A percentile compares a stretch with the other conserved stretches of the same genome.
Evolutionary conservation across 2,797 vertebrate species (phyloP).

Genomic region (Vipera ursinii): DNA sequence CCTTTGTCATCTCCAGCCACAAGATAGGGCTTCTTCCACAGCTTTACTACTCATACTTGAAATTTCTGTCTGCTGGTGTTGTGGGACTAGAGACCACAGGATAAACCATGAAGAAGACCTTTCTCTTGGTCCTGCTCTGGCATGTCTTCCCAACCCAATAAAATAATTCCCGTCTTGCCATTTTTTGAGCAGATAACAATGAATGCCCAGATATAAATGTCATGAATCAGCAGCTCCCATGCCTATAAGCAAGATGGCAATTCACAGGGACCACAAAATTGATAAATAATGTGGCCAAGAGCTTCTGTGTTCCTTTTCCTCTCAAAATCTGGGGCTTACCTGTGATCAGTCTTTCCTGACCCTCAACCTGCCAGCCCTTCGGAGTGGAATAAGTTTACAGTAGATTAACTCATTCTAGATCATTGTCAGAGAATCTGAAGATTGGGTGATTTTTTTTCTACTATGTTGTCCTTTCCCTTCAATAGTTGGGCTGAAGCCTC

Average conservation of each 20-base stretch:
- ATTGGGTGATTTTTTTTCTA: neutral
- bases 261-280: constrained; percentile 20
- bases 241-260: constrained; percentile 40
- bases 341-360: neutral
- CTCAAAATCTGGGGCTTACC: neutral
- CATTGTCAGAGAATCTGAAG: neutral
- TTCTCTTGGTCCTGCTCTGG: neutral
- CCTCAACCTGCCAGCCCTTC: neutral
- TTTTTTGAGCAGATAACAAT: constrained; percentile 3
- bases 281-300: constrained; percentile 4
- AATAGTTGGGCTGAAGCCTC: constrained; percentile 38
- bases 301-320: neutral
- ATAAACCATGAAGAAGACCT: neutral
- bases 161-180: neutral
- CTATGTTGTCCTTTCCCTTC: neutral
- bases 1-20: neutral
- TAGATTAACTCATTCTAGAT: neutral
- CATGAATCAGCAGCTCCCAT: constrained; percentile 33
- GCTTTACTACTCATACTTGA: neutral
- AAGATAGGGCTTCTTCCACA: neutral
- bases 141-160: neutral
- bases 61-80: neutral
- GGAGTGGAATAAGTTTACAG: neutral
- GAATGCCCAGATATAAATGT: constrained; percentile 20
- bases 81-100: neutral